Evolutionary conservation across 2,113 vertebrate species (phyloP), one percentile per base, ranked within the genome.

Genomic region (Oplegnathus fasciatus): DNA sequence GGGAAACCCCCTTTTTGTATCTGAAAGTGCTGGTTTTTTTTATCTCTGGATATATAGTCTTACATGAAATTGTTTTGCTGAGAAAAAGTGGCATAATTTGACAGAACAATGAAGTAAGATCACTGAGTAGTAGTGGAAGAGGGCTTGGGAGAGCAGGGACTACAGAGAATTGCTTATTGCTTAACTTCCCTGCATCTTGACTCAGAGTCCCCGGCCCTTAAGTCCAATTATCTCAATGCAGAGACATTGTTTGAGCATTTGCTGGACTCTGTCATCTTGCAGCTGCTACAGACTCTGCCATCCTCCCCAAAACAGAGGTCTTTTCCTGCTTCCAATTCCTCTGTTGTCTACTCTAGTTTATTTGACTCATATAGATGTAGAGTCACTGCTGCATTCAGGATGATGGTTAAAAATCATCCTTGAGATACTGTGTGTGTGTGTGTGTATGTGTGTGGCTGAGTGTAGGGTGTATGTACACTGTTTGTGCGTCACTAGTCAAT

Each of bases 141-240:
- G 55, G 54, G 32, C 69, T 70, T 28, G 0, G 9, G 30, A 62
- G 75, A 54, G 15, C 11, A n/a, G 26, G 6, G 32, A 65, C 71
- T 8, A 22, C 50, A 46, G 74, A 81, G 40, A 78, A 61, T 60
- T 18, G 58, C 54, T 84, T 18, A 48, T 66, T 57, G 26, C 42
- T 57, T 58, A 32, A 8, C 50, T 44, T 82, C 44, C 17, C 40
- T 1, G 0, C 46, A 24, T 74, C 57, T 34, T 20, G 0, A 50
- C 69, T 34, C 26, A 1, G 18, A 66, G 13, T 69, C 42, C 24
- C 34, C 0, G 32, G 52, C 55, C 71, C 77, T 77, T 54, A 76
- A 55, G 60, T 81, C 79, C 77, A 88, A 88, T 88, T 72, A 86
- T 75, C 17, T 82, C 50, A 37, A 3, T 30, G 60, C 52, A 28